These are phyloP conservation scores for Astyanax mexicanus DNA, from an alignment of 2,797 vertebrate species.

Conservation along the genomic window DNA sequence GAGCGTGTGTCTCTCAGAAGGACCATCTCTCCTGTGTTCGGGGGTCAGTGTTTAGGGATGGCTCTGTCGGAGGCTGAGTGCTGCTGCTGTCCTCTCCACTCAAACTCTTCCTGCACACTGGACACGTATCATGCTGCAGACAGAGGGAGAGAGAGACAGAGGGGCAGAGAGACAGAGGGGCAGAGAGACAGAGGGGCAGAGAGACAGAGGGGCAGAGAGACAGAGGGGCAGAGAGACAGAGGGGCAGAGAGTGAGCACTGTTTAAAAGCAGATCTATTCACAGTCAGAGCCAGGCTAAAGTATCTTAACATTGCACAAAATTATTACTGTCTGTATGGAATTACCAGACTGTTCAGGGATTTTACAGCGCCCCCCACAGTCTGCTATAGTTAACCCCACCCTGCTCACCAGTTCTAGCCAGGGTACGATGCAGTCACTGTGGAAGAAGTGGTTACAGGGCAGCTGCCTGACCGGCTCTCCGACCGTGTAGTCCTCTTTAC, in stretches of 20 bases:
- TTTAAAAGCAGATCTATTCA: too few species aligned
- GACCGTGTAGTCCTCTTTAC: constrained; percentile 93
- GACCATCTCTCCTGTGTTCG: constrained; percentile 93
- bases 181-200: too few species aligned
- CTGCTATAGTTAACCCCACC: too few species aligned
- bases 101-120: constrained; percentile 95
- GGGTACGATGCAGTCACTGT: constrained; percentile 96
- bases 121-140: constrained; percentile 94
- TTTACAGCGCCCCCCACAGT: too few species aligned
- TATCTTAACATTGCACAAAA: too few species aligned
- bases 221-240: too few species aligned
- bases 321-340: too few species aligned
- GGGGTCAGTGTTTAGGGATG: constrained; percentile 84
- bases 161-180: too few species aligned
- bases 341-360: too few species aligned
- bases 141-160: constrained; percentile 24
- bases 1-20: constrained; percentile 84
- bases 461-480: constrained; percentile 92
- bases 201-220: too few species aligned
- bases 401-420: constrained; percentile 99
- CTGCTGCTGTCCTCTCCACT: constrained; percentile 88
- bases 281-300: too few species aligned
- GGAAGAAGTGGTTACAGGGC: constrained; percentile 97
- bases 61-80: constrained; percentile 80
- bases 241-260: too few species aligned